These are phyloP conservation scores for Panthera tigris DNA, from an alignment of 2,113 vertebrate species.

Conservation along the genomic window DNA sequence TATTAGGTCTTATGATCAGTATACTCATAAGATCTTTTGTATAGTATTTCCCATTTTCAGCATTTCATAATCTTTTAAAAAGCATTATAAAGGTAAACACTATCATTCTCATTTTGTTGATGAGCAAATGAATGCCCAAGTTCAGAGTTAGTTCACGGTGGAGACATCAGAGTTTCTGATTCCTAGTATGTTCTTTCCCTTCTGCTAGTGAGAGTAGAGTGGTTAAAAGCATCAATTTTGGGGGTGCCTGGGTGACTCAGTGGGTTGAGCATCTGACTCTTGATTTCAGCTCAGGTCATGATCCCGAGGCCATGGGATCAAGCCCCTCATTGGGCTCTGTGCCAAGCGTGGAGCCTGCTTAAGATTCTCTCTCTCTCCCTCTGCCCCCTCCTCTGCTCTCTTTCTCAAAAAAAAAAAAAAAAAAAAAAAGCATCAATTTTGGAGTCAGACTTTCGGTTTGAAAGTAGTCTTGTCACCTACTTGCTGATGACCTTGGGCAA, in stretches of 20 bases:
- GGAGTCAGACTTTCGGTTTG: background rate
- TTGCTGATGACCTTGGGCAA: background rate
- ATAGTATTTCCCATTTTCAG: slow-evolving; percentile 24
- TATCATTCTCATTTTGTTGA: slow-evolving; percentile 35
- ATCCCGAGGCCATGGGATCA: no score
- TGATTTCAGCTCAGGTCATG: no score
- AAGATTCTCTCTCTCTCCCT: no score
- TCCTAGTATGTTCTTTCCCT: background rate
- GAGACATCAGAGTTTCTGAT: background rate
- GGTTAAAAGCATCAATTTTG: background rate
- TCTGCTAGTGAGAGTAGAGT: background rate
- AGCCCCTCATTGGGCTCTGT: no score
- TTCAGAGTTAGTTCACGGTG: background rate
- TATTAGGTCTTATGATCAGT: background rate
- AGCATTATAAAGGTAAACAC: background rate
- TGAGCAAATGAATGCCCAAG: background rate
- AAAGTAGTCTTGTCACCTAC: background rate
- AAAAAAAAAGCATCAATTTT: background rate
- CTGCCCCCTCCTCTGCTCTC: no score
- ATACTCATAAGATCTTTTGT: slow-evolving; percentile 6
- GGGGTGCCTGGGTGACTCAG: no score
- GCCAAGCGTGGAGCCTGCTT: no score
- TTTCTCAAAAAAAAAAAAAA: no score
- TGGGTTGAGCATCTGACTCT: no score
- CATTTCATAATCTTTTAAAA: slow-evolving; percentile 5